These are phyloP conservation scores for Naja naja DNA, from an alignment of 2,113 vertebrate genomes.

Conservation along the genomic window DNA sequence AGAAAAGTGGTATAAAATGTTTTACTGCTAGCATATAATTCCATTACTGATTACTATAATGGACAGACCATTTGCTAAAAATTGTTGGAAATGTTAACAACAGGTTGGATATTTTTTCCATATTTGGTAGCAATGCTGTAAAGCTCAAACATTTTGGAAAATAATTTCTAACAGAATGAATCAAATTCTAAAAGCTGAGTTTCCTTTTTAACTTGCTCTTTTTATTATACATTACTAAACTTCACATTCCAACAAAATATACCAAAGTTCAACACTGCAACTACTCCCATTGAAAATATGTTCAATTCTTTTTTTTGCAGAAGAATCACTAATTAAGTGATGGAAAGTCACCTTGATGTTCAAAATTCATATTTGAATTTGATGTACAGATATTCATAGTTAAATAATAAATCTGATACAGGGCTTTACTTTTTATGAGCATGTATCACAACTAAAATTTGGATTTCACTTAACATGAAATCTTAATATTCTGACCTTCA, in stretches of 20 bases:
- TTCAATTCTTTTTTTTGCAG: too few relatives aligned
- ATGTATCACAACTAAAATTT: too few relatives aligned
- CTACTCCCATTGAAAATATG: too few relatives aligned
- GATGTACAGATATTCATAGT: too few relatives aligned
- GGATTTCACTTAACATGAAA: neutral
- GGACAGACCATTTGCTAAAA: neutral
- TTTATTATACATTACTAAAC: neutral
- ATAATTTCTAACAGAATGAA: neutral
- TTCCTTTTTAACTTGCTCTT: neutral
- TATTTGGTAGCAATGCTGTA: neutral
- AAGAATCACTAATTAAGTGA: too few relatives aligned
- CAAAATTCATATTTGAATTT: too few relatives aligned
- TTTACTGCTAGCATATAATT: neutral
- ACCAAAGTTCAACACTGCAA: too few relatives aligned
- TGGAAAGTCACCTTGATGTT: too few relatives aligned
- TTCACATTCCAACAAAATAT: too few relatives aligned
- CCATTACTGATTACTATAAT: neutral
- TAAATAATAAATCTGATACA: too few relatives aligned
- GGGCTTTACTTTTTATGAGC: too few relatives aligned
- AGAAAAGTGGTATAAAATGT: neutral
- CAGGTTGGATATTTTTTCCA: neutral
- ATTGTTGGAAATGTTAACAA: neutral
- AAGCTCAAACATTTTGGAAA: neutral
- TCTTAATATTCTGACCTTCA: neutral
- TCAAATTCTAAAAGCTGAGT: neutral